Percentiles rank a stretch among this genome's conserved stretches.
Conservation (phyloP, 2,113 vertebrate genomes). For the Podarcis raffonei region DNA sequence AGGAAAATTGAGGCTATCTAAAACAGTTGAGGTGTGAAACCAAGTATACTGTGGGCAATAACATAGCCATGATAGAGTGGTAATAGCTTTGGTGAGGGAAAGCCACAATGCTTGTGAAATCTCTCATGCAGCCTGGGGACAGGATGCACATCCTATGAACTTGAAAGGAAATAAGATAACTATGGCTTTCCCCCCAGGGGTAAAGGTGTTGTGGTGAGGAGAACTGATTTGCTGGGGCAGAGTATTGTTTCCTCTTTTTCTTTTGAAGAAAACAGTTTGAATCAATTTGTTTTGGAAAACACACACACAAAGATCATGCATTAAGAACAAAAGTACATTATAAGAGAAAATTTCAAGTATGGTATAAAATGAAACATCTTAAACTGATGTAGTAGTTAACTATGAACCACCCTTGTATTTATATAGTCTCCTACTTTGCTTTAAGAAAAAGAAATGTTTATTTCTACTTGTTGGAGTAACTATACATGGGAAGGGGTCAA, state of each 20-base stretch:
- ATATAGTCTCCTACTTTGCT: not conserved
- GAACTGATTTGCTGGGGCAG: not conserved
- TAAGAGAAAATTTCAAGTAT: not conserved
- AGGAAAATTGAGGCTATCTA: not conserved
- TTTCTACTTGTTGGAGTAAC: no score
- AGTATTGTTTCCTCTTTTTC: no score
- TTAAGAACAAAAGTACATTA: not conserved
- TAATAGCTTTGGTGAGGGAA: not conserved
- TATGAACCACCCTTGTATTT: not conserved
- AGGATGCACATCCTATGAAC: not conserved
- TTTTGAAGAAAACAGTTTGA: not conserved
- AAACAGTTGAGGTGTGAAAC: not conserved
- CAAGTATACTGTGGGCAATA: not conserved
- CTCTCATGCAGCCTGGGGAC: not conserved
- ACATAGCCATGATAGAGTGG: not conserved
- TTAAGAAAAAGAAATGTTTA: no score
- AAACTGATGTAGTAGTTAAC: not conserved
- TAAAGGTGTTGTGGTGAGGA: not conserved
- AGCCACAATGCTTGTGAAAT: not conserved
- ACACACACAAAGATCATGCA: not conserved
- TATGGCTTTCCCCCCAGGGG: not conserved
- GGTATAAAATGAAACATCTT: not conserved
- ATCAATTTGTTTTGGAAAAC: not conserved
- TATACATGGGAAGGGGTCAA: no score
- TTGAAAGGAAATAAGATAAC: not conserved